Conservation (phyloP, 1,140 invertebrate species). For the Neodiprion fabricii region DNA sequence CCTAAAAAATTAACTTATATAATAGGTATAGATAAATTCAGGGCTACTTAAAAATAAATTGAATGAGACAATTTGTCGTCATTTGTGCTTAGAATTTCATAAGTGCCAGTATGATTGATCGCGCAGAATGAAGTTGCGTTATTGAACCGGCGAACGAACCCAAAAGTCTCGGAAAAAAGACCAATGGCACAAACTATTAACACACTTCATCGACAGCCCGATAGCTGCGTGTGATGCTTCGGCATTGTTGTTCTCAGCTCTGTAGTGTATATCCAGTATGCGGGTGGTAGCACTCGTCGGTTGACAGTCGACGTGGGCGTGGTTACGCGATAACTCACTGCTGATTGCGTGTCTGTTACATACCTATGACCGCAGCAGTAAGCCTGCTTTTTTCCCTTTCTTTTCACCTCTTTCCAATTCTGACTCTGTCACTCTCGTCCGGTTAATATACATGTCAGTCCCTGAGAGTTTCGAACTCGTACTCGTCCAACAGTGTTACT, state of each 20-base stretch:
- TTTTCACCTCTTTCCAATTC: not conserved
- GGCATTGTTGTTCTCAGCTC: not conserved
- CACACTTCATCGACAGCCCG: slow-evolving; percentile 4
- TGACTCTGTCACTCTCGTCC: too few relatives aligned
- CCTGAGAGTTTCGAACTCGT: too few relatives aligned
- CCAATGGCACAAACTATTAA: not conserved
- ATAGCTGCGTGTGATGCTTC: slow-evolving; percentile 7
- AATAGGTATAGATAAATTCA: too few relatives aligned
- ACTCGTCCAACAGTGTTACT: too few relatives aligned
- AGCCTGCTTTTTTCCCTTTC: not conserved
- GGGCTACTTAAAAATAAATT: too few relatives aligned
- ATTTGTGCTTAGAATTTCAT: too few relatives aligned
- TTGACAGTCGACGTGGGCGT: not conserved
- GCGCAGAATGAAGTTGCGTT: too few relatives aligned
- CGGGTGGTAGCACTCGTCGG: not conserved
- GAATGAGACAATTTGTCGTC: too few relatives aligned
- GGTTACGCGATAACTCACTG: not conserved
- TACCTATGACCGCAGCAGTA: not conserved
- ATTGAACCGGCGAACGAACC: not conserved
- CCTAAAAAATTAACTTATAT: too few relatives aligned
- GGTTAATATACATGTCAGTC: too few relatives aligned
- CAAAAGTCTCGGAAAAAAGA: not conserved
- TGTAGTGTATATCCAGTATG: not conserved
- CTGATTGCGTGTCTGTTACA: slow-evolving; percentile 7
- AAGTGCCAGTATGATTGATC: too few relatives aligned